A percentile compares a stretch with the other conserved stretches of the same genome.
Conservation (phyloP, 2,113 vertebrate genomes). For the Cacatua alba region DNA sequence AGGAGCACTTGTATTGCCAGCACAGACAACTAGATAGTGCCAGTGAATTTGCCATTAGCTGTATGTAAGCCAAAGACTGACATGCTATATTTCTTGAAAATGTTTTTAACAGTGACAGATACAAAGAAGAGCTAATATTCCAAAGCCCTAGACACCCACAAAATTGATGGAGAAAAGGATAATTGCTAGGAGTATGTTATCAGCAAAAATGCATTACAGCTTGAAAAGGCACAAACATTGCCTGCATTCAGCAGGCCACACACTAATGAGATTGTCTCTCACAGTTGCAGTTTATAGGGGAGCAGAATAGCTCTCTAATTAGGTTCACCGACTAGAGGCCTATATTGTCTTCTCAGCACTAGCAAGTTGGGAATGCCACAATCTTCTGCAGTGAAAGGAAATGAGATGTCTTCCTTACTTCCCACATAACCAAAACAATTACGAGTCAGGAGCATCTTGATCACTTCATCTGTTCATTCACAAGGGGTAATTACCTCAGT, state of each 20-base stretch:
- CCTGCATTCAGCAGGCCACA: constrained; percentile 10
- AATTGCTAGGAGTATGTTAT: neutral
- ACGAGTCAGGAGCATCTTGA: neutral
- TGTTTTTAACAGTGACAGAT: neutral
- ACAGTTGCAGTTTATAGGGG: neutral
- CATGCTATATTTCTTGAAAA: neutral
- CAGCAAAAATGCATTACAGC: neutral
- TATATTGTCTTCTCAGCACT: neutral
- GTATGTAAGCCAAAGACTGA: neutral
- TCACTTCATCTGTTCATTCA: neutral
- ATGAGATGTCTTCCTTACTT: neutral
- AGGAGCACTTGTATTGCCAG: neutral
- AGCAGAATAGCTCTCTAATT: constrained; percentile 32
- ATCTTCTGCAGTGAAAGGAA: neutral
- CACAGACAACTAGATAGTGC: neutral
- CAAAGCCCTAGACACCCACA: constrained; percentile 4
- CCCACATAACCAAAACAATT: neutral
- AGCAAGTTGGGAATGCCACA: neutral
- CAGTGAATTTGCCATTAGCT: neutral
- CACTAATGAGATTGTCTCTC: constrained; percentile 10
- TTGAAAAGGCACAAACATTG: neutral
- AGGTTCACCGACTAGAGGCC: neutral
- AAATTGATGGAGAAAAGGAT: constrained; percentile 31
- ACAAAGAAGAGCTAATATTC: constrained; percentile 7
- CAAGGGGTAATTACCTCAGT: neutral